These are phyloP conservation scores for Magallana ariakensis DNA, from an alignment of 1,140 invertebrate species.

Conservation along the genomic window DNA sequence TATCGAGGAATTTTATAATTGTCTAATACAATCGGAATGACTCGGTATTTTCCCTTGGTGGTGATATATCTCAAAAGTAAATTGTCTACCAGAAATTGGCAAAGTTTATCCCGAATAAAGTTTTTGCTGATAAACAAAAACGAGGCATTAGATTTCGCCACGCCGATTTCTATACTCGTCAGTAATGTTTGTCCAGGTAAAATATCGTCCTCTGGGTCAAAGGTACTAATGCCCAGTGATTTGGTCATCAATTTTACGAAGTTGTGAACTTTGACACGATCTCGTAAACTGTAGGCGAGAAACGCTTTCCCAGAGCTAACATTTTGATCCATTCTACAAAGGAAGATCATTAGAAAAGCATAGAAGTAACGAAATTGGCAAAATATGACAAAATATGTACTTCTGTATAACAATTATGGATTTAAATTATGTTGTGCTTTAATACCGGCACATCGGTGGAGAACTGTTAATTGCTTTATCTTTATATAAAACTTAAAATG, in stretches of 20 bases:
- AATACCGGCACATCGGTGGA: no score
- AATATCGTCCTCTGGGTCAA: conserved; percentile 34
- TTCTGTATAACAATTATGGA: no score
- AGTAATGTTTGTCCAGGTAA: conserved; percentile 28
- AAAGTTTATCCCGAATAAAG: conserved; percentile 12
- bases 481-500: no score
- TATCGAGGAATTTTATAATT: conserved; percentile 43
- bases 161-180: conserved; percentile 16
- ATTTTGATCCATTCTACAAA: neutral
- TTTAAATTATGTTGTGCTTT: no score
- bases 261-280: neutral
- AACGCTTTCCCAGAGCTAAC: no score
- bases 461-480: no score
- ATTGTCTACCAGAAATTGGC: conserved; percentile 1
- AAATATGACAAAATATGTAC: no score
- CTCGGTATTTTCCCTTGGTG: conserved; percentile 44
- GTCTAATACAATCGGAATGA: conserved; percentile 42
- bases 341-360: no score
- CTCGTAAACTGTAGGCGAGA: neutral
- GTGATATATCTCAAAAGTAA: conserved; percentile 48
- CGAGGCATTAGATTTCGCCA: conserved; percentile 39
- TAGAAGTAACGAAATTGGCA: no score
- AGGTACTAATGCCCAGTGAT: neutral
- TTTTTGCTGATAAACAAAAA: conserved; percentile 47
- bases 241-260: neutral